Percentiles rank a stretch among this genome's conserved stretches.
These are phyloP conservation scores for Ascidia mentula DNA, from an alignment of 23 tunicate genomes.

Conservation along the genomic window DNA sequence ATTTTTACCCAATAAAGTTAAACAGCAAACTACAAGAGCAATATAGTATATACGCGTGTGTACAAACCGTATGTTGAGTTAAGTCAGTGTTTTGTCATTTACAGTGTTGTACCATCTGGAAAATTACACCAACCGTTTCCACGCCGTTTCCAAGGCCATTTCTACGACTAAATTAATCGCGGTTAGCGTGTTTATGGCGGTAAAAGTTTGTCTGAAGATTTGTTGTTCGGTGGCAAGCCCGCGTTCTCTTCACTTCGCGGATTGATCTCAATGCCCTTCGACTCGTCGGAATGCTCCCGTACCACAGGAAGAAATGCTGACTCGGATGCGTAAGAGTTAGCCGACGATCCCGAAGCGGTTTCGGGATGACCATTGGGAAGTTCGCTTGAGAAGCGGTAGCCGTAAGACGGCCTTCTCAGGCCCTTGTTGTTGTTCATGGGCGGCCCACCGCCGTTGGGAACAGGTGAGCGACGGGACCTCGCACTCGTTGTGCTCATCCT, in stretches of 20 bases:
- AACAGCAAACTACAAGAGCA: too few relatives aligned
- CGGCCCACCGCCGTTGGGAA: not conserved
- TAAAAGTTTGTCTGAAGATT: not conserved
- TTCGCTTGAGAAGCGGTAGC: not conserved
- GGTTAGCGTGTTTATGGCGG: not conserved
- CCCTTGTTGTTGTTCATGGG: not conserved
- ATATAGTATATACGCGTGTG: too few relatives aligned
- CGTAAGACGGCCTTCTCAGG: not conserved
- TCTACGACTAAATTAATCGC: too few relatives aligned
- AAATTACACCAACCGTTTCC: too few relatives aligned
- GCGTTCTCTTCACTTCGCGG: too few relatives aligned
- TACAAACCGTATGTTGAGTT: too few relatives aligned
- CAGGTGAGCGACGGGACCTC: slow-evolving; percentile 10
- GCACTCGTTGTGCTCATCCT: slow-evolving; percentile 28
- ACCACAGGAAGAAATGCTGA: not conserved
- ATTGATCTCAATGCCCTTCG: not conserved
- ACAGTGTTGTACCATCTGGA: too few relatives aligned
- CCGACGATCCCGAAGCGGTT: not conserved
- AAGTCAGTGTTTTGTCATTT: too few relatives aligned
- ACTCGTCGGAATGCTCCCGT: not conserved
- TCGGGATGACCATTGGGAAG: not conserved
- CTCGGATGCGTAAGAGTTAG: not conserved
- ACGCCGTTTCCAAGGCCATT: too few relatives aligned
- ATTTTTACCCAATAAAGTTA: too few relatives aligned
- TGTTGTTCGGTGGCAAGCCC: too few relatives aligned